Evolutionary conservation across 2,888 invertebrate genomes (phyloP).

Genomic region (Entomobrya multifasciata): DNA sequence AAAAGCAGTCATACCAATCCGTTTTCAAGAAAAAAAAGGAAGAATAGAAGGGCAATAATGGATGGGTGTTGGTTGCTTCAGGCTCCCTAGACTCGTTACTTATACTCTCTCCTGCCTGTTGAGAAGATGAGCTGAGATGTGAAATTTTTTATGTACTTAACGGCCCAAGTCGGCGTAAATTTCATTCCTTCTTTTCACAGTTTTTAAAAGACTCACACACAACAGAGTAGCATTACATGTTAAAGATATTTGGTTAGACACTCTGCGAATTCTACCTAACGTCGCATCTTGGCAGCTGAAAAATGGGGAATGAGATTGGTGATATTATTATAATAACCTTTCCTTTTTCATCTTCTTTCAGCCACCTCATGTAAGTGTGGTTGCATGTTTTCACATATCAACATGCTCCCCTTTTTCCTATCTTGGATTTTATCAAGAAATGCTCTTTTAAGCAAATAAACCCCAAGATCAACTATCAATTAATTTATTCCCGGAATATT

Average conservation of each 20-base stretch:
- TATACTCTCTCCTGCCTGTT: too few relatives aligned
- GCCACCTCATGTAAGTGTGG: too few relatives aligned
- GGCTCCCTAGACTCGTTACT: slow-evolving; percentile 40
- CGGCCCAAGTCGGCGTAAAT: slow-evolving; percentile 62
- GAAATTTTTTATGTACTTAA: slow-evolving; percentile 62
- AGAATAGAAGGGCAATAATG: slow-evolving; percentile 58
- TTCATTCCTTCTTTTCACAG: slow-evolving; percentile 52
- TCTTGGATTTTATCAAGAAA: too few relatives aligned
- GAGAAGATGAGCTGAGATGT: slow-evolving; percentile 34
- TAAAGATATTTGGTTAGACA: neutral
- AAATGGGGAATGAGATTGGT: slow-evolving; percentile 35
- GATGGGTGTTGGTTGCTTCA: slow-evolving; percentile 61
- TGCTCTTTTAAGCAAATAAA: neutral
- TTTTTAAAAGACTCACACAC: neutral
- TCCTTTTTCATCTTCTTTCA: neutral
- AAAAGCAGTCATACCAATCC: slow-evolving; percentile 24
- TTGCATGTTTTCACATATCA: neutral
- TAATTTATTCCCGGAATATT: neutral
- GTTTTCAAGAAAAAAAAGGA: slow-evolving; percentile 38
- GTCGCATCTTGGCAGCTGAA: slow-evolving; percentile 10
- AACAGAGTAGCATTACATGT: neutral
- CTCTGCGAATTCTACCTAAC: too few relatives aligned
- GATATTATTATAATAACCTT: slow-evolving; percentile 34
- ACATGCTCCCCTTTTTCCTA: too few relatives aligned
- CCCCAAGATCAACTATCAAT: neutral